A percentile compares a stretch with the other conserved stretches of the same genome.
phyloP scores from a whole-genome alignment of 2,888 invertebrate genomes.

The Lepidocyrtoides sp. region DNA sequence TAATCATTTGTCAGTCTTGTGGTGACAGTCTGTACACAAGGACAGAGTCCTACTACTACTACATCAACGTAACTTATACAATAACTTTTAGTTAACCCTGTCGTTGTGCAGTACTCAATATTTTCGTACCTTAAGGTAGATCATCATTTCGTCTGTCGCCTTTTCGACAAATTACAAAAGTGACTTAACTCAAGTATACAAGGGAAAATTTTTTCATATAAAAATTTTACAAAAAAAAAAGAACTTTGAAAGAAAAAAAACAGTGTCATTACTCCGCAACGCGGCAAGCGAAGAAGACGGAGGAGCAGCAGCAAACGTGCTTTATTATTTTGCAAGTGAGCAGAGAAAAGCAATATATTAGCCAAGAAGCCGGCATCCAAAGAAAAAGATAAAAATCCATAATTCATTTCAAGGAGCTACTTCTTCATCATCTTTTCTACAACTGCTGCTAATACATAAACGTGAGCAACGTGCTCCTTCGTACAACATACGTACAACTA shows the following conservation, averaged over 20 bases:
- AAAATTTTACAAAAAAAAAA: not conserved
- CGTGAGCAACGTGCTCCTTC: conserved; percentile 55
- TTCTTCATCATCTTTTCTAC: not conserved
- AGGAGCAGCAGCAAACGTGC: not conserved
- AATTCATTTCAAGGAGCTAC: conserved; percentile 65
- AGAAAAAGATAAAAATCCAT: conserved; percentile 41
- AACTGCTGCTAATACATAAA: not conserved
- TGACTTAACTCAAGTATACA: conserved; percentile 62
- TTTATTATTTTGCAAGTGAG: not conserved
- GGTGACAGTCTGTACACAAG: conserved; percentile 80
- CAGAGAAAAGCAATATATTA: not conserved
- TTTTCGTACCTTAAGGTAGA: conserved; percentile 56
- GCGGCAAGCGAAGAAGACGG: not conserved
- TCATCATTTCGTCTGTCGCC: conserved; percentile 17
- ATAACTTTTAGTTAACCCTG: conserved; percentile 10
- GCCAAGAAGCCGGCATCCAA: conserved; percentile 8
- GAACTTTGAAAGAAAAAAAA: no score
- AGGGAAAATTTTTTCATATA: not conserved
- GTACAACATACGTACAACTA: not conserved
- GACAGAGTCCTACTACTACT: conserved; percentile 52
- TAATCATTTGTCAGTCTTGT: conserved; percentile 80
- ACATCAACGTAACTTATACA: conserved; percentile 1
- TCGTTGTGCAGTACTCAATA: conserved; percentile 1
- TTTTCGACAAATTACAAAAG: conserved; percentile 1
- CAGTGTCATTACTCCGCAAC: not conserved